Conservation (phyloP, 2,888 invertebrate genomes). For the Thalpophila matura region DNA sequence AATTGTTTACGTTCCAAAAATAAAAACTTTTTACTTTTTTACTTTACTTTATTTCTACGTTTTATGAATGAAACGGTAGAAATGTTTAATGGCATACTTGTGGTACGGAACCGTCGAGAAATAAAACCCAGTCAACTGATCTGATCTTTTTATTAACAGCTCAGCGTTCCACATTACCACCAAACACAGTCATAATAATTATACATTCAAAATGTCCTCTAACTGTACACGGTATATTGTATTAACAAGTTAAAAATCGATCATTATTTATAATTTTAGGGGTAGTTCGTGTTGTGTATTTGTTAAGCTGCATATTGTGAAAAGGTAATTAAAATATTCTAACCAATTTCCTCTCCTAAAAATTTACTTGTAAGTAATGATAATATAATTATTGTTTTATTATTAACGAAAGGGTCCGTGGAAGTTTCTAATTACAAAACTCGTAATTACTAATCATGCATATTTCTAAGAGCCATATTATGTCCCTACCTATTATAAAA, state of each 20-base stretch:
- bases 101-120: too few species aligned
- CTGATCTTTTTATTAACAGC: conserved; percentile 57
- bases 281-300: conserved; percentile 1
- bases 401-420: background rate
- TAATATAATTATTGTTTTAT: background rate
- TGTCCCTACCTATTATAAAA: background rate
- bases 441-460: conserved; percentile 20
- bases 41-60: too few species aligned
- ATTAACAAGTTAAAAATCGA: conserved; percentile 14
- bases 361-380: background rate
- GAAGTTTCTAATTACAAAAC: conserved; percentile 2
- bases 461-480: conserved; percentile 9
- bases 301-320: background rate
- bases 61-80: too few species aligned
- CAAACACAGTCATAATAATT: conserved; percentile 35
- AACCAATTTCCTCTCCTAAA: background rate
- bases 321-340: conserved; percentile 1
- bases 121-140: conserved; percentile 57
- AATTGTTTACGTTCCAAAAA: too few species aligned
- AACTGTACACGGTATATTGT: conserved; percentile 12
- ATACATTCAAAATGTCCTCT: conserved; percentile 49
- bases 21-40: too few species aligned
- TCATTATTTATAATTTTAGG: background rate
- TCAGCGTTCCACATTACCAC: conserved; percentile 48
- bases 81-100: too few species aligned